Evolutionary conservation across 2,797 vertebrate species (phyloP), one percentile per base, ranked within the genome.

Genomic region (Triplophysa bombifrons): DNA sequence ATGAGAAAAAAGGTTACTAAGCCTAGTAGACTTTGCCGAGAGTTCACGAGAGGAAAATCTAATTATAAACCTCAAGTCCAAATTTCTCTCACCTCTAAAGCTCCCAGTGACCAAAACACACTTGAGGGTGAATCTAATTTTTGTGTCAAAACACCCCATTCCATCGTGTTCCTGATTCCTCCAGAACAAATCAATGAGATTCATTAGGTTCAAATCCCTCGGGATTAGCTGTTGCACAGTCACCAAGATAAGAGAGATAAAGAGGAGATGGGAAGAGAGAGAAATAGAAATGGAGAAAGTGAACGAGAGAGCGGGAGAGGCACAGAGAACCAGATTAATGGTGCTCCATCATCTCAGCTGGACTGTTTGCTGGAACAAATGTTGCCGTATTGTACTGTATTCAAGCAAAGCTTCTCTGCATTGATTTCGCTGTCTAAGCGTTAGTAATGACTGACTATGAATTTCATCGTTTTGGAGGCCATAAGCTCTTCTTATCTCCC

Each of bases 181-280:
- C 86, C 85, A 87, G 84, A 86, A 85, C 80, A 89, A 90, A 93
- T 93, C 91, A 88, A 92, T 91, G 86, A 84, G 68, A 81, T 90
- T 92, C 85, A 92, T 93, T 90, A 91, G 80, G 76, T 75, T 88
- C 85, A 90, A 91, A 91, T 89, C 87, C 86, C 86, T 73, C 9
- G 60, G 85, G 89, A 90, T 88, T 88, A 88, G 81, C 83, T 85
- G 84, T 85, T 88, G 87, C 85, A 84, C 63, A 60, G 84, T 87
- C 87, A 87, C 88, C 81, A 84, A 85, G 78, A 90, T 73, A 73
- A 80, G 77, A 70, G 72, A 69, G 68, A 72, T 72, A 73, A 66
- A 27, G 20, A 44, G 76, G 7, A 72, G 61, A 80, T 20, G 50
- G 69, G 1, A 17, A 25, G 46, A 78, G 67, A 78, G 75, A 38